Percentiles rank a stretch among this genome's conserved stretches.
Evolutionary conservation across 1,140 invertebrate species (phyloP).

Genomic region (Caerostris extrusa): DNA sequence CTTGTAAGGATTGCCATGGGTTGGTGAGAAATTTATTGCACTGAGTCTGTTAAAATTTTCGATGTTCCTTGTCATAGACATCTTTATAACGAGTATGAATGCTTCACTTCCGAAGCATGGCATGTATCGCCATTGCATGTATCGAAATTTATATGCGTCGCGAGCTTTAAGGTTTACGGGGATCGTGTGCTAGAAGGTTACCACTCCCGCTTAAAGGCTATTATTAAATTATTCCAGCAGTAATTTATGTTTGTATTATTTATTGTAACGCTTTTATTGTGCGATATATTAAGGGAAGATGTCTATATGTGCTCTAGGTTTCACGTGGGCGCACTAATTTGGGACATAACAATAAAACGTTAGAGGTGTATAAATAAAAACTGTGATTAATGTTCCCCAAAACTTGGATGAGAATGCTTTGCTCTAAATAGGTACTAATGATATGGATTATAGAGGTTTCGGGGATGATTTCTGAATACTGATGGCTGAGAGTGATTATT

Average conservation of each 20-base stretch:
- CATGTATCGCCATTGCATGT: background rate
- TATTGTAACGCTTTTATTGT: background rate
- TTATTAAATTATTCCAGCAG: slow-evolving; percentile 29
- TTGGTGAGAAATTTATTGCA: slow-evolving; percentile 60
- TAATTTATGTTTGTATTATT: slow-evolving; percentile 29
- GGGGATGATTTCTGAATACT: background rate
- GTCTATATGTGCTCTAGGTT: background rate
- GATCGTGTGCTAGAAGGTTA: background rate
- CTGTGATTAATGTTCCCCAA: background rate
- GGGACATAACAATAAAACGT: background rate
- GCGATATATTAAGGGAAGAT: background rate
- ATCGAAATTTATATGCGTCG: background rate
- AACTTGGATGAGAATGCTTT: background rate
- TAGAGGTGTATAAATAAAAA: background rate
- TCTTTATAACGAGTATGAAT: slow-evolving; percentile 61
- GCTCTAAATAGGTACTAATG: background rate
- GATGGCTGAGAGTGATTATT: background rate
- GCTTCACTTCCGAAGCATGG: background rate
- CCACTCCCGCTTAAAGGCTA: background rate
- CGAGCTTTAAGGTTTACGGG: background rate
- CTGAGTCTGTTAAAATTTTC: slow-evolving; percentile 16
- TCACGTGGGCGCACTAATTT: background rate
- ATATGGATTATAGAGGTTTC: background rate
- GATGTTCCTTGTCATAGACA: slow-evolving; percentile 3
- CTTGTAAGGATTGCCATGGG: slow-evolving; percentile 11